These are phyloP conservation scores for Cinclus cinclus DNA, from an alignment of 2,113 vertebrate genomes.

Conservation along the genomic window DNA sequence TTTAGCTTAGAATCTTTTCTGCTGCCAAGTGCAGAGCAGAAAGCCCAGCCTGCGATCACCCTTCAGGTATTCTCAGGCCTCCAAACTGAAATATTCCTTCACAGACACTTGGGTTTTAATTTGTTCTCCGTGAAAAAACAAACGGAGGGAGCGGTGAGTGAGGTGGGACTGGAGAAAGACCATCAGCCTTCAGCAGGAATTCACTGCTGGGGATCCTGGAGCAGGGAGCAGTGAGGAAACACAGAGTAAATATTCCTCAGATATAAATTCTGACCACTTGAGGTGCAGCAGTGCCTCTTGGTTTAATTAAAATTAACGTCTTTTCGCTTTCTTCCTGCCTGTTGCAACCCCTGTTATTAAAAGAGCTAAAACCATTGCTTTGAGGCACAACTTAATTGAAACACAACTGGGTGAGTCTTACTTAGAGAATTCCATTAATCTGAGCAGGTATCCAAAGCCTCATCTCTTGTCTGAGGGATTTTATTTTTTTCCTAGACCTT, in stretches of 20 bases:
- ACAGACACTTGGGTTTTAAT: neutral
- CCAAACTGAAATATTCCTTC: neutral
- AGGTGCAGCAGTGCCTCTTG: neutral
- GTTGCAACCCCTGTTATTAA: fast-evolving
- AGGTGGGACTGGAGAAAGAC: slow-evolving; percentile 33
- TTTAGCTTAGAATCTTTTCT: neutral
- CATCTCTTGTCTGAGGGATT: neutral
- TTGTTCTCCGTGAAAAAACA: neutral
- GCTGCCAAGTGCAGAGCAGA: neutral
- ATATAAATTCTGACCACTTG: fast-evolving
- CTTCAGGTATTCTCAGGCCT: neutral
- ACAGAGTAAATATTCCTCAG: neutral
- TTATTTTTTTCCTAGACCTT: neutral
- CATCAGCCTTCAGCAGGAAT: neutral
- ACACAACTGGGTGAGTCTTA: neutral
- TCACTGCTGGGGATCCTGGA: neutral
- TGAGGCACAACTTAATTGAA: neutral
- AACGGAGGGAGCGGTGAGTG: neutral
- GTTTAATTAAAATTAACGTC: neutral
- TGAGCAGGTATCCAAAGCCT: neutral
- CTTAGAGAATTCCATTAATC: neutral
- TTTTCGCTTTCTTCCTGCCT: neutral
- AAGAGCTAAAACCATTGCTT: fast-evolving
- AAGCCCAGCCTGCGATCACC: neutral
- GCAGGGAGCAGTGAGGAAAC: neutral